Conservation (phyloP, 2,113 vertebrate genomes). For the Pterophyllum scalare region DNA sequence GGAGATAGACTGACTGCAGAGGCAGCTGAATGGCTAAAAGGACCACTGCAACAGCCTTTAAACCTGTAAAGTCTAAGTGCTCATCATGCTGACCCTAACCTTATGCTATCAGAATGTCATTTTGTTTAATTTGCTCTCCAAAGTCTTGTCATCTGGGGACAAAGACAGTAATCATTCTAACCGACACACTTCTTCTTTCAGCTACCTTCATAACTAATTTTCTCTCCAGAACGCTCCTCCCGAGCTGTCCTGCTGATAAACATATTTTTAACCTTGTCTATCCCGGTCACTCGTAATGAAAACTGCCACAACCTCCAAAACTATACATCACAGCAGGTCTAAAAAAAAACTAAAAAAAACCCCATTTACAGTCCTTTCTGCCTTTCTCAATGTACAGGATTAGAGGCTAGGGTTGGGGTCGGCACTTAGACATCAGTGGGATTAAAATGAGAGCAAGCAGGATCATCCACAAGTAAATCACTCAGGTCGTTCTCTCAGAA, state of each 20-base stretch:
- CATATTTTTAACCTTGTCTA: not conserved
- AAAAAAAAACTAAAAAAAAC: too few relatives aligned
- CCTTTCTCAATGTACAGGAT: not conserved
- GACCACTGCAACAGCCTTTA: too few relatives aligned
- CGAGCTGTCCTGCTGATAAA: accelerated
- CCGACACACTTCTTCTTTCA: not conserved
- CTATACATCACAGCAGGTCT: not conserved
- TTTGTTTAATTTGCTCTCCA: too few relatives aligned
- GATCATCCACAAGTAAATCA: not conserved
- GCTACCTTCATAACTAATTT: not conserved
- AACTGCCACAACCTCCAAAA: too few relatives aligned
- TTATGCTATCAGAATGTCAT: too few relatives aligned
- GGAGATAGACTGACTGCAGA: too few relatives aligned
- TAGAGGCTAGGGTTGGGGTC: not conserved
- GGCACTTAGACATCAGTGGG: not conserved
- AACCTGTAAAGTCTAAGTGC: too few relatives aligned
- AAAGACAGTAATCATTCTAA: not conserved
- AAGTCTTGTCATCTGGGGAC: not conserved
- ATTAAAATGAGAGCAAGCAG: not conserved
- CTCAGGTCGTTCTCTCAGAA: not conserved
- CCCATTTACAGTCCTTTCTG: not conserved
- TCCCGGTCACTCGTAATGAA: not conserved
- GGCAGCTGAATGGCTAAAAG: too few relatives aligned
- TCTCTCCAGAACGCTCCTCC: not conserved
- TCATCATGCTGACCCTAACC: too few relatives aligned